Conservation (phyloP, 2,888 invertebrate genomes). For the Pandemis heparana region DNA sequence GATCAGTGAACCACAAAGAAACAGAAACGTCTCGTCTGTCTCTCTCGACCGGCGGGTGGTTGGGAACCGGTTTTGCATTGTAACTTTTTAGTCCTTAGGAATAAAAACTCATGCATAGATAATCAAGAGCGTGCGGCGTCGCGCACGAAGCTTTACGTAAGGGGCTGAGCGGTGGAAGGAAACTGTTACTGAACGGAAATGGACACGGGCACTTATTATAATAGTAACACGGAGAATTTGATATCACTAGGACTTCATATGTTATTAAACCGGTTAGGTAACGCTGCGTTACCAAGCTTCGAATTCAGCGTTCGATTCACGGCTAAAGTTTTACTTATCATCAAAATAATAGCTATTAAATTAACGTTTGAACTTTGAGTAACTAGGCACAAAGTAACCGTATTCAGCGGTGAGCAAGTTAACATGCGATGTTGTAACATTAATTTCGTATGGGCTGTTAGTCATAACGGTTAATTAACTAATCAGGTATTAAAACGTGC, state of each 20-base stretch:
- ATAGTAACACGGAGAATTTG: slow-evolving; percentile 60
- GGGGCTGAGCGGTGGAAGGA: slow-evolving; percentile 68
- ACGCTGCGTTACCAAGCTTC: slow-evolving; percentile 1
- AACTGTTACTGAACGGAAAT: slow-evolving; percentile 81
- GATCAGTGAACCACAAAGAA: slow-evolving; percentile 82
- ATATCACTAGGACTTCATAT: slow-evolving; percentile 45
- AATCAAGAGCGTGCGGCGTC: slow-evolving; percentile 61
- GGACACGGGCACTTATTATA: slow-evolving; percentile 61
- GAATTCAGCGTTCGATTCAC: neutral
- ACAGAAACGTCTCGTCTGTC: slow-evolving; percentile 67
- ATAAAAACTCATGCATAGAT: slow-evolving; percentile 78
- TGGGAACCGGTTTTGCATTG: slow-evolving; percentile 73
- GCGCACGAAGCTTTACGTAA: slow-evolving; percentile 65
- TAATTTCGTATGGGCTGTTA: slow-evolving; percentile 19
- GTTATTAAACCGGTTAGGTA: slow-evolving; percentile 6
- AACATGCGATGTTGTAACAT: neutral
- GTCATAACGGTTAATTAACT: slow-evolving; percentile 36
- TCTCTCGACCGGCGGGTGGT: slow-evolving; percentile 70
- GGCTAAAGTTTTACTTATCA: neutral
- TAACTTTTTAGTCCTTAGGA: slow-evolving; percentile 74
- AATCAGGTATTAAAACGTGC: slow-evolving; percentile 40
- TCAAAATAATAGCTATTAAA: neutral
- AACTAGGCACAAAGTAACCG: neutral
- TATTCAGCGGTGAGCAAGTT: slow-evolving; percentile 11
- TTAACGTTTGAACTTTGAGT: neutral